phyloP scores from a whole-genome alignment of 1,140 invertebrate species.

The Drosophila orena region DNA sequence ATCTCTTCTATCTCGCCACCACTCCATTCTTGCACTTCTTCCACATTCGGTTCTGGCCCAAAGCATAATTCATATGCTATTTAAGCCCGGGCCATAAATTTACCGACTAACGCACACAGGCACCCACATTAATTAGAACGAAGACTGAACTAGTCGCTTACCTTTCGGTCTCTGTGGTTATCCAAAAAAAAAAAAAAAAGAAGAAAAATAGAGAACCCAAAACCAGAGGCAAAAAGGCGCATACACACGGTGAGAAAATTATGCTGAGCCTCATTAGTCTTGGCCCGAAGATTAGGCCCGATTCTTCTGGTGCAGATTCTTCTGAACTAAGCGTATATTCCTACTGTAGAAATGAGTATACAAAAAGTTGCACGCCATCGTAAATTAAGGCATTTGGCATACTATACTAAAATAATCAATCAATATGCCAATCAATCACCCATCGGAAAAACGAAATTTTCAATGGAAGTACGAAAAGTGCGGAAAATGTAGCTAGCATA shows the following conservation, averaged over 20 bases:
- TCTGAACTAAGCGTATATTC: constrained; percentile 3
- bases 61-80: constrained; percentile 79
- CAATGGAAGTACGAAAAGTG: constrained; percentile 60
- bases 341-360: constrained; percentile 19
- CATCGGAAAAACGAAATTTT: constrained; percentile 50
- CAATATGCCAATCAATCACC: constrained; percentile 78
- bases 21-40: background rate
- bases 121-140: constrained; percentile 75
- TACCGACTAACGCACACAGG: constrained; percentile 42
- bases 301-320: constrained; percentile 1
- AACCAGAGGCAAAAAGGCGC: constrained; percentile 5
- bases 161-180: constrained; percentile 34
- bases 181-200: constrained; percentile 26
- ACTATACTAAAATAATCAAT: constrained; percentile 68
- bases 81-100: constrained; percentile 78
- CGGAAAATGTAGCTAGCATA: constrained; percentile 24
- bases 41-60: constrained; percentile 27
- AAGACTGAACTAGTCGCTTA: constrained; percentile 48
- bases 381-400: constrained; percentile 51
- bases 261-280: constrained; percentile 35
- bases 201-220: constrained; percentile 10
- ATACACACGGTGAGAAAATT: constrained; percentile 1
- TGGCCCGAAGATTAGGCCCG: constrained; percentile 17
- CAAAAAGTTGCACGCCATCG: constrained; percentile 30
- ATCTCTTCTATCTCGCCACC: constrained; percentile 18